Base-by-base conservation (phyloP, 2,797 vertebrate genomes). In the Pseudopleuronectes americanus region DNA sequence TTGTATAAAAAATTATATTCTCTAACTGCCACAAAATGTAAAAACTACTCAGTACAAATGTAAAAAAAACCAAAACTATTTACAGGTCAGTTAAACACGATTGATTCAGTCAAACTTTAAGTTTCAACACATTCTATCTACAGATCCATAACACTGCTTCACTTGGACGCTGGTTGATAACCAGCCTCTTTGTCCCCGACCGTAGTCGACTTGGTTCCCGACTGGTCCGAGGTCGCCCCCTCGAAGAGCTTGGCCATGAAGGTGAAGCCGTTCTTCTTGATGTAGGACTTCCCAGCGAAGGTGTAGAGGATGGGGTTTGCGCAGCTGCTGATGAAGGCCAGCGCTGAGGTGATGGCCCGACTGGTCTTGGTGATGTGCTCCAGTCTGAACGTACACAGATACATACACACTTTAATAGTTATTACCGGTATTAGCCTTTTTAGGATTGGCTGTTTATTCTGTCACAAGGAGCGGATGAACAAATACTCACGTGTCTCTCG, bases 321-420 rank as follows among this genome's bases (percentile, higher is more conserved):
- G 45, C 95, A 96, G 86, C 96, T 96, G 89, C 96, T 96, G 77
- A 96, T 92, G 90, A 97, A 97, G 57, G 96, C 96, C 49, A 97
- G 66, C 0, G 96, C 70, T 0, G 93, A 92, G 2, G 92, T 92
- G 54, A 94, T 87, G 0, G 84, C 69, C 0, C 94, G 92, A 31
- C 81, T 87, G 3, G 51, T 31, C 1, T 23, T 2, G 6, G 66
- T 28, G 23, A 92, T 82, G 0, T 0, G 0, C 0, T 76, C 56
- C 83, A 94, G 63, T 1, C 94, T 95, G 79, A 3, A 23, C 22
- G 57, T 1, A 6, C 24, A 66, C 26, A 57, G 23, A 71, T 31
- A 5, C 16, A 10, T 9, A 8, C 6, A 51, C 12, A 51, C 16
- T 0, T 8, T 9, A 1, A 19, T 38, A 38, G 12, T 12, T 3